A percentile compares a stretch with the other conserved stretches of the same genome.
Conservation (phyloP, 2,113 vertebrate genomes). For the Hydrochoerus hydrochaeris region DNA sequence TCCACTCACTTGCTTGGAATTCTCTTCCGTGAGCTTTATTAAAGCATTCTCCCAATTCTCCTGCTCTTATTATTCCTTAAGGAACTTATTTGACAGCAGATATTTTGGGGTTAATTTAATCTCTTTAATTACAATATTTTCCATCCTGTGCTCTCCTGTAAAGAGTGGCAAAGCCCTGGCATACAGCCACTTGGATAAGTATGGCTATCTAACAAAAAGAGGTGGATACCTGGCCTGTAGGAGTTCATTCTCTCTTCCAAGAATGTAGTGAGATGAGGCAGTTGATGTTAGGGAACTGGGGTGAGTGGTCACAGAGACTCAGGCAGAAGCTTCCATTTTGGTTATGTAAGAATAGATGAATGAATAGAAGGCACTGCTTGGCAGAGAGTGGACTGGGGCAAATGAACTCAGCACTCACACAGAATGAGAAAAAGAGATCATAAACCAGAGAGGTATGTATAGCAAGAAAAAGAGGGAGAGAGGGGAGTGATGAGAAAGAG, state of each 20-base stretch:
- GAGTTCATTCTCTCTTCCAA: neutral
- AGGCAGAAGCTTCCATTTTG: neutral
- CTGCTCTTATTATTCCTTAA: neutral
- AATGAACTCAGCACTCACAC: neutral
- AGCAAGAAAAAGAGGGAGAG: neutral
- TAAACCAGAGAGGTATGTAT: neutral
- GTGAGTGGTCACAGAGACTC: neutral
- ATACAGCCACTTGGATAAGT: neutral
- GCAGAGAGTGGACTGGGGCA: neutral
- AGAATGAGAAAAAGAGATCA: neutral
- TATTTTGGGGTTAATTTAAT: neutral
- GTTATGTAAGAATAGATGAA: neutral
- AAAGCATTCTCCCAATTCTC: neutral
- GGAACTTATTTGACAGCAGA: neutral
- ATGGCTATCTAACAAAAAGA: neutral
- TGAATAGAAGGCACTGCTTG: neutral
- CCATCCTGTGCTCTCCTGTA: neutral
- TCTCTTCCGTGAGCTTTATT: conserved; percentile 24
- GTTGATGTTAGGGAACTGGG: neutral
- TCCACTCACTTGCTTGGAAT: neutral
- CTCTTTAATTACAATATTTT: neutral
- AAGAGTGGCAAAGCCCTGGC: neutral
- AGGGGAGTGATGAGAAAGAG: neutral
- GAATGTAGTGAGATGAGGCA: neutral
- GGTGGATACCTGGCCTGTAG: neutral